Evolutionary conservation across 2,888 invertebrate genomes (phyloP).

Genomic region (Exocentrus adspersus): DNA sequence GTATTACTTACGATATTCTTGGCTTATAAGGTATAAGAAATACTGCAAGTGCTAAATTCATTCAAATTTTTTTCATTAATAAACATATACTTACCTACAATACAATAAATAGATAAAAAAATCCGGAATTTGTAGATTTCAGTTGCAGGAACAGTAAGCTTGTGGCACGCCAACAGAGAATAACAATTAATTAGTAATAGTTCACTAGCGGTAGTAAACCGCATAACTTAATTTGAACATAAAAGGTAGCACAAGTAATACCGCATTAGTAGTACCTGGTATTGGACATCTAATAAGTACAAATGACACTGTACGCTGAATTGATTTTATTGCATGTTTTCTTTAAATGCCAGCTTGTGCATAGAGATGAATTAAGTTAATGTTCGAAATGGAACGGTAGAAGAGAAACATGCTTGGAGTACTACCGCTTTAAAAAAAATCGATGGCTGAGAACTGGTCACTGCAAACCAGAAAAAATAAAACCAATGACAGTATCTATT

Average conservation of each 20-base stretch:
- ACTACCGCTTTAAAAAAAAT: background rate
- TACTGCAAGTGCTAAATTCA: too few species aligned
- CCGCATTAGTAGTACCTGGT: conserved; percentile 38
- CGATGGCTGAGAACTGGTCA: background rate
- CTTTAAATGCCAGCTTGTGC: conserved; percentile 36
- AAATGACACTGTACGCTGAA: conserved; percentile 39
- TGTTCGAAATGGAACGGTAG: conserved; percentile 22
- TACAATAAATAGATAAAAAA: too few species aligned
- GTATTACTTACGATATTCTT: too few species aligned
- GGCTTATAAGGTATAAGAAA: too few species aligned
- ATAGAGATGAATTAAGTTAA: conserved; percentile 26
- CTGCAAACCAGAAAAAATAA: background rate
- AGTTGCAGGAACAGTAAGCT: conserved; percentile 31
- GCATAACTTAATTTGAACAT: conserved; percentile 45
- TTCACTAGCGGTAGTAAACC: conserved; percentile 28
- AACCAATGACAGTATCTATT: background rate
- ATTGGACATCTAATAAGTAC: conserved; percentile 40
- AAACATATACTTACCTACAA: too few species aligned
- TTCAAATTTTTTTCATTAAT: too few species aligned
- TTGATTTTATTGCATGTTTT: conserved; percentile 42
- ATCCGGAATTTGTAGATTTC: background rate
- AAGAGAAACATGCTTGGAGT: too few species aligned
- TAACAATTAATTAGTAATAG: conserved; percentile 31
- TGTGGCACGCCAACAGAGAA: conserved; percentile 21
- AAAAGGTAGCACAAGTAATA: conserved; percentile 40